Base-by-base conservation (phyloP, 2,888 invertebrate genomes). In the Drosophila barbarae region DNA sequence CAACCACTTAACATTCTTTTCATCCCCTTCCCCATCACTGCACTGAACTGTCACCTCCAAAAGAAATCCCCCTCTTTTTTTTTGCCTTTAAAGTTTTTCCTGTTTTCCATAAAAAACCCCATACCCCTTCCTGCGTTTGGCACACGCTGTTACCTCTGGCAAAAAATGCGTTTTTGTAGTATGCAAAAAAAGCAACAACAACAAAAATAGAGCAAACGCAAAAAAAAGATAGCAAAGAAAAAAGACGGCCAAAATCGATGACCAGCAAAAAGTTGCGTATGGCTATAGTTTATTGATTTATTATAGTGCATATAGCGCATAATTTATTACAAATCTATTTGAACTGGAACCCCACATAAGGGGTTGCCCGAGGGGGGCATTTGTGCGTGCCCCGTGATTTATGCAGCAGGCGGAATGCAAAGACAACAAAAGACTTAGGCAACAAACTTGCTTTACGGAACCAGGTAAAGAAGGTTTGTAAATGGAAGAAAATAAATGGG, bases 241-340 rank as follows among this genome's bases (percentile, higher is more conserved):
- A 15, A 15, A 47, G 34, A 42, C 12, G 38, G 49, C 52, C 44
- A 63, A 55, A 68, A 66, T 26, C 44, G 38, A 53, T 39, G 35
- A 41, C 41, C 44, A 49, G 57, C 57, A 73, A 78, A 79, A 79
- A 84, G 64, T 76, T 79, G 79, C 79, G 84, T 79, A 73, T 60
- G 69, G 70, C 56, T 39, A 65, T 44, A 68, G 69, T 73, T 84
- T 79, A 84, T 84, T 84, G 79, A 79, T 79, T 79, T 79, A 79
- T 79, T 79, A 57, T 61, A 28, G 32, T 52, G 67, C 59, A 58
- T 30, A 55, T 56, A 70, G 59, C 65, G 83, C 72, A 79, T 76
- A 82, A 79, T 79, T 79, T 79, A 79, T 79, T 78, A 79, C 79
- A 82, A 79, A 84, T 79, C 79, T 83, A 79, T 81, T 81, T 73